Evolutionary conservation across 2,888 invertebrate genomes (phyloP).

Genomic region (Macaria notata): DNA sequence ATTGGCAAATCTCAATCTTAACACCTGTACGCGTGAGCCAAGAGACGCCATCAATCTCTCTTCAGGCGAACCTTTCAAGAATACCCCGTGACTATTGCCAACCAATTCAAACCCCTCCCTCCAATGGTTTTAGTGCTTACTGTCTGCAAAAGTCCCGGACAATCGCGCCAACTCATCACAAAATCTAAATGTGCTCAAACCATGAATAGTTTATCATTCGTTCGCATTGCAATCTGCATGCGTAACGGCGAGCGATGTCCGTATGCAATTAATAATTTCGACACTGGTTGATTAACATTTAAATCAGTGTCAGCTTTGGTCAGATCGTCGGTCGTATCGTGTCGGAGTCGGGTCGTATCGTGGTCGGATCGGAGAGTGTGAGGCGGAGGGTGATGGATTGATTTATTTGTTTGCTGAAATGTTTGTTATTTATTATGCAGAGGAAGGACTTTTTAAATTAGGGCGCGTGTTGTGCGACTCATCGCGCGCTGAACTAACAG

Average conservation of each 20-base stretch:
- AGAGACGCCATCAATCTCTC: not conserved
- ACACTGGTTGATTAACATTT: conserved; percentile 77
- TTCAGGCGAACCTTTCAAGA: not conserved
- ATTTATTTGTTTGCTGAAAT: conserved; percentile 36
- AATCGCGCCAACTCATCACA: conserved; percentile 31
- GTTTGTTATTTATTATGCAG: conserved; percentile 27
- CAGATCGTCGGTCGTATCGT: conserved; percentile 34
- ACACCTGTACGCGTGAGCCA: not conserved
- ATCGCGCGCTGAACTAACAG: not conserved
- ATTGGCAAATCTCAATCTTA: not conserved
- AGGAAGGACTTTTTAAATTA: conserved; percentile 14
- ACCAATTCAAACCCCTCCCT: not conserved
- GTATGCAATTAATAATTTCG: conserved; percentile 79
- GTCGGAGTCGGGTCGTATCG: conserved; percentile 30
- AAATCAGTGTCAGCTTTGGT: conserved; percentile 62
- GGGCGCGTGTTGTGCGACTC: not conserved
- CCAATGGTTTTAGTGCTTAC: not conserved
- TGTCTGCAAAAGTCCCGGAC: conserved; percentile 4
- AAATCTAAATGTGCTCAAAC: conserved; percentile 48
- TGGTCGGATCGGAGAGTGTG: conserved; percentile 26
- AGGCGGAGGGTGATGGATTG: conserved; percentile 28
- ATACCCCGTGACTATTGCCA: not conserved
- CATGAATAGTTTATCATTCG: conserved; percentile 78
- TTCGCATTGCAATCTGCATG: conserved; percentile 80
- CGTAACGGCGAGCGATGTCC: conserved; percentile 66